These are phyloP conservation scores for Allobates femoralis DNA, from an alignment of 2,797 vertebrate genomes.

Conservation along the genomic window DNA sequence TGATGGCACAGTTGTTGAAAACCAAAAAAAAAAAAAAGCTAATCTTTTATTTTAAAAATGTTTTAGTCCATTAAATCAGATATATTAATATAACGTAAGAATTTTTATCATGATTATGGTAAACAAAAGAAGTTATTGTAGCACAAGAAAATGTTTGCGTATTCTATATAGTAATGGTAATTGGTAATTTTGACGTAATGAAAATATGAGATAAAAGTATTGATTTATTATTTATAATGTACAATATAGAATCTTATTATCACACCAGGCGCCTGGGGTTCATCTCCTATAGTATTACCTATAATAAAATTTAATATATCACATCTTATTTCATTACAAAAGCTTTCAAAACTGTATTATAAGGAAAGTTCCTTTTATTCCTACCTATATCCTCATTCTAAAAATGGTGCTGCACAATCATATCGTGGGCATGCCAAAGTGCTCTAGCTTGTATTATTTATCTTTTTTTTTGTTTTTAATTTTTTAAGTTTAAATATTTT, in stretches of 20 bases:
- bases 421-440: conserved; percentile 42
- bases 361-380: conserved; percentile 26
- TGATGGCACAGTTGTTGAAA: conserved; percentile 63
- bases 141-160: conserved; percentile 11
- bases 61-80: conserved; percentile 17
- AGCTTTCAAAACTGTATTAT: conserved; percentile 40
- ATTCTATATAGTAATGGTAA: conserved; percentile 23
- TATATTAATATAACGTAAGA: conserved; percentile 14
- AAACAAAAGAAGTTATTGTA: conserved; percentile 25
- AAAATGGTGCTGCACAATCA: conserved; percentile 55
- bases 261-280: conserved; percentile 23
- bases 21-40: conserved; percentile 36
- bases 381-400: conserved; percentile 36
- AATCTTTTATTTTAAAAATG: conserved; percentile 18
- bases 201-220: conserved; percentile 46
- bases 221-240: conserved; percentile 40
- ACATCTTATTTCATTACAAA: conserved; percentile 25
- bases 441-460: conserved; percentile 39
- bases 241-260: conserved; percentile 44
- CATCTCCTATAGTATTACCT: conserved; percentile 17
- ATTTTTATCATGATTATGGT: neutral
- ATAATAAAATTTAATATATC: neutral
- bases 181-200: conserved; percentile 35
- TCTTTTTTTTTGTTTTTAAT: conserved; percentile 44
- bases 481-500: neutral